phyloP scores from a whole-genome alignment of 1,140 invertebrate species.

The Drosophila ambigua region DNA sequence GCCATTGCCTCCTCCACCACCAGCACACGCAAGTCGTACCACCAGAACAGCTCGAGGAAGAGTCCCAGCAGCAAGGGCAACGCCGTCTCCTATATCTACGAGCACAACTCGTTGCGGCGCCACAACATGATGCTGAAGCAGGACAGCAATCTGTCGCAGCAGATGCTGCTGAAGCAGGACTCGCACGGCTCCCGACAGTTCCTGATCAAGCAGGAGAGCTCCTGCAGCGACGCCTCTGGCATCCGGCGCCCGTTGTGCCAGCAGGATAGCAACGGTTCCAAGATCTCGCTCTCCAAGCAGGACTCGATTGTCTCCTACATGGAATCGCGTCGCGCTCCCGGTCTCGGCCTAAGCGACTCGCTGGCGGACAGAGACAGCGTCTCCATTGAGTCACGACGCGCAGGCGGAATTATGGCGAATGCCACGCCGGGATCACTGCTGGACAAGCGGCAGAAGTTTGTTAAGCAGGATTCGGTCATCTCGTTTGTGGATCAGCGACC shows the following conservation, averaged over 20 bases:
- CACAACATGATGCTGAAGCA: slow-evolving; percentile 82
- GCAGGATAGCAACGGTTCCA: slow-evolving; percentile 83
- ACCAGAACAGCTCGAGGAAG: slow-evolving; percentile 88
- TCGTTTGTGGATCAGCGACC: slow-evolving; percentile 83
- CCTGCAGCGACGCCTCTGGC: slow-evolving; percentile 75
- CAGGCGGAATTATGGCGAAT: slow-evolving; percentile 2
- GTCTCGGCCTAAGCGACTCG: slow-evolving; percentile 48
- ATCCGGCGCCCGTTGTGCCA: slow-evolving; percentile 75
- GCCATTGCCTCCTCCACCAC: slow-evolving; percentile 92
- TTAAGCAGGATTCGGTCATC: slow-evolving; percentile 83
- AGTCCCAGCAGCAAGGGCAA: slow-evolving; percentile 87
- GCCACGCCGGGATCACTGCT: slow-evolving; percentile 47
- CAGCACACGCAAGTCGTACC: slow-evolving; percentile 92
- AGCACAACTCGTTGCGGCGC: slow-evolving; percentile 76
- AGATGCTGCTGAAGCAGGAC: slow-evolving; percentile 83
- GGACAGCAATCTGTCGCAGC: slow-evolving; percentile 82
- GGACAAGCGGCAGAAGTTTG: slow-evolving; percentile 79
- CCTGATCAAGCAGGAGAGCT: slow-evolving; percentile 82
- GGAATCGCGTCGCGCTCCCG: slow-evolving; percentile 64
- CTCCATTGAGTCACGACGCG: slow-evolving; percentile 68
- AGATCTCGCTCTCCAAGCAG: slow-evolving; percentile 76
- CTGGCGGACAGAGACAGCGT: slow-evolving; percentile 68
- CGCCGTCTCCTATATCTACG: slow-evolving; percentile 90
- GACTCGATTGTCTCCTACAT: slow-evolving; percentile 83
- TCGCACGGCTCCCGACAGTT: slow-evolving; percentile 81